Evolutionary conservation across 1,140 invertebrate species (phyloP), one percentile per base, ranked within the genome.

Genomic region (Drosophila sp.): DNA sequence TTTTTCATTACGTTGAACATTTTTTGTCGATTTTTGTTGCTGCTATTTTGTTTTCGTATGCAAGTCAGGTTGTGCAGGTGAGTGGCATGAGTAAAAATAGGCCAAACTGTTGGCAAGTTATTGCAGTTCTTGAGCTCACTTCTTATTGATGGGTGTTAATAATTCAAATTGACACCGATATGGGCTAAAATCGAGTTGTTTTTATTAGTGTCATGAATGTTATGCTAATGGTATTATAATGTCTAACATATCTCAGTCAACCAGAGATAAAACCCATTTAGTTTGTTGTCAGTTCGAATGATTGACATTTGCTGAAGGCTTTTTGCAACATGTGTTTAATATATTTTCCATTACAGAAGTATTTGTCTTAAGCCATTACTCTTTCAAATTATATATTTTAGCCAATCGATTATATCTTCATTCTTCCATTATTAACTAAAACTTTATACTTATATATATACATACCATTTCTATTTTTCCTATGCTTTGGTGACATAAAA

Each of bases 11-110:
- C 56, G 56, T 58, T 58, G 17, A 38, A 58, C 32, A 25, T 58
- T 58, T 58, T 57, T 58, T 35, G 30, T 58, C 56, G 30, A 35
- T 58, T 58, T 58, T 58, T 57, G 44, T 33, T 38, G 32, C 38
- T 27, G 50, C 1, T 55, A n/a, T 55, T 55, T 55, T 58, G 30
- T 35, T 58, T 58, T 38, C 32, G 38, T 38, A 58, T 58, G 56
- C 56, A 58, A 38, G 32, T 58, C 56, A 58, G 56, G 56, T 58
- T 58, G 44, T 58, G 56, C 56, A 58, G 56, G 56, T 58, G 56
- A 32, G 56, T 58, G 56, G 32, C 33, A 8, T 38, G 17, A 29
- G 17, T 4, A 33, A 58, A 58, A 58, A 58, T 58, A 58, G 56
- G 56, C 56, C 56, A 58, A 58, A 58, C 56, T 58, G 32, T 58